Evolutionary conservation across 1,140 invertebrate species (phyloP), one percentile per base, ranked within the genome.

Genomic region (Apolygus lucorum): DNA sequence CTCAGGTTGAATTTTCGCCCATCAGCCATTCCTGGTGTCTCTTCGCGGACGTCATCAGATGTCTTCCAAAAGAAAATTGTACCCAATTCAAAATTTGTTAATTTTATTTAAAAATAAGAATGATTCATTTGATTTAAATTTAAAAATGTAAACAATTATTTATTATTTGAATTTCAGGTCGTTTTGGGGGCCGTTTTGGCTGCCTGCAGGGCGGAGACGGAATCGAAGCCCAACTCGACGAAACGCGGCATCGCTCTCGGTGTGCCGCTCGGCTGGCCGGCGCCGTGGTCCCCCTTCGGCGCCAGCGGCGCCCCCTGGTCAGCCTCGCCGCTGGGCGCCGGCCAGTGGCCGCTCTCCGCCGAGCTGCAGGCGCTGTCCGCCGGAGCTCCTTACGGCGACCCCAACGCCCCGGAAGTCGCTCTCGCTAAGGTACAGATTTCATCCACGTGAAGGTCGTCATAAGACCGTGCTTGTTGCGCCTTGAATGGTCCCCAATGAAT

Each of bases 161-260:
- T n/a, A 29, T 67, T 67, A 2, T 28, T 67, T 29, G 13, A 4
- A 63, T 63, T 4, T 11, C 4, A 25, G 22, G 21, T 27, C 17
- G 59, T 69, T 42, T 8, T 69, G 1, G 13, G 63, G 28, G 52
- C 28, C 14, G 21, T 59, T 52, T 28, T 54, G 2, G 67, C 49
- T 14, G 14, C 28, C 21, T 63, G 26, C 22, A 28, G 2, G 1
- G 49, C 28, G 1, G 65, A 54, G 24, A 28, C 52, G 4, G 54
- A 59, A 17, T 24, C 68, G 24, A 67, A 68, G 27, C 42, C 67
- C 28, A 63, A 59, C 27, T 54, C 70, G n/a, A 62, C 34, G 1
- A 71, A 71, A 52, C 24, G 70, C 2, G 70, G 70, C 2, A 52
- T 71, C 4, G 70, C 66, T 27, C 49, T 70, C 17, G 69, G 69